Evolutionary conservation across 2,797 vertebrate species (phyloP), one percentile per base, ranked within the genome.

Genomic region (Acomys russatus): DNA sequence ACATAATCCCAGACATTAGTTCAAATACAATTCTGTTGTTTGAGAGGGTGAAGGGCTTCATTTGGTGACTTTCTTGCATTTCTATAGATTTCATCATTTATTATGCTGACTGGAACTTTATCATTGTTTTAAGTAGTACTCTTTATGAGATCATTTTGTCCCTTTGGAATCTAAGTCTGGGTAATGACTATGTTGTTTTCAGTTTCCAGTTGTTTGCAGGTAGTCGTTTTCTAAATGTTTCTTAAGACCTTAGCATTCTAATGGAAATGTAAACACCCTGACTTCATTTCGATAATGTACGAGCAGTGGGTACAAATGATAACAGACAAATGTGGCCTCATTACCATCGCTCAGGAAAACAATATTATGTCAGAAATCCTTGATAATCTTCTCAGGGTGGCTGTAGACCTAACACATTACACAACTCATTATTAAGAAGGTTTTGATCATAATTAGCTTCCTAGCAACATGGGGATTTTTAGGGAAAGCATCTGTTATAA

Each of bases 311-410:
- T 10, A 0, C 66, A 98, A 98, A 91, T 91, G 95, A 96, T 96
- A 94, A 97, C 92, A 97, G 98, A 97, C 74, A 96, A 96, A 95
- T 82, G 84, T 84, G 49, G 49, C 76, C 76, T 97, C 89, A 97
- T 96, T 96, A 97, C 80, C 74, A 94, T 83, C 92, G 97, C 56
- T 97, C 95, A 97, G 92, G 95, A 90, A 97, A 97, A 95, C 51
- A 97, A 88, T 93, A 96, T 94, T 95, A 90, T 66, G 63, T 94
- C 97, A 94, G 83, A 96, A 97, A 98, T 94, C 97, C 88, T 91
- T 97, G 86, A 90, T 92, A 95, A 96, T 97, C 88, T 89, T 38
- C 94, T 97, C 11, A 38, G 68, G 84, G 38, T 5, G 0, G 23
- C 92, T 86, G 35, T 70, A 92, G 89, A 91, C 73, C 94, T 88